Evolutionary conservation across 1,140 invertebrate species (phyloP).

Genomic region (Neodiprion fabricii): DNA sequence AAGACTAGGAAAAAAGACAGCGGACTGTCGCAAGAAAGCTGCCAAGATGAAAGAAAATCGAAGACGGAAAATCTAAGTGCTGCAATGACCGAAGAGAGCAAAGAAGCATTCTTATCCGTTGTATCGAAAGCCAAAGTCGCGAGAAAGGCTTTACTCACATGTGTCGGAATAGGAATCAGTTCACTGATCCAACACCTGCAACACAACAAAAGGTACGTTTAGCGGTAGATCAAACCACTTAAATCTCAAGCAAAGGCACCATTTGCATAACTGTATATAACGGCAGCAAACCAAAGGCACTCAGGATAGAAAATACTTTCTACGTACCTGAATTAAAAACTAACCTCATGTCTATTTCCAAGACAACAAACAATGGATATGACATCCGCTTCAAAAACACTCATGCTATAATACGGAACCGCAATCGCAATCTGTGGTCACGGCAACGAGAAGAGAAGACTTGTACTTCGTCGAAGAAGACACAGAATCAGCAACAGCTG

Average conservation of each 20-base stretch:
- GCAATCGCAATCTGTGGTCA: neutral
- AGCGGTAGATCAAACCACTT: slow-evolving; percentile 20
- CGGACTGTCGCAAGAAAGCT: neutral
- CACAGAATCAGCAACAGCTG: no score
- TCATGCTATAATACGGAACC: slow-evolving; percentile 10
- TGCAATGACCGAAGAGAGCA: slow-evolving; percentile 7
- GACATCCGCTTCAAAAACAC: slow-evolving; percentile 13
- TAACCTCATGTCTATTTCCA: slow-evolving; percentile 25
- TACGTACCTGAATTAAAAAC: slow-evolving; percentile 25
- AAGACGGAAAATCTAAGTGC: neutral
- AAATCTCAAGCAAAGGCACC: slow-evolving; percentile 16
- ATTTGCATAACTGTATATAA: slow-evolving; percentile 8
- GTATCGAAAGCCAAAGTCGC: slow-evolving; percentile 14
- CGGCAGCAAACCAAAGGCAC: slow-evolving; percentile 1
- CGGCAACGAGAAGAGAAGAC: slow-evolving; percentile 4
- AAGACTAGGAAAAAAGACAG: neutral
- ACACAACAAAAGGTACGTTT: slow-evolving; percentile 14
- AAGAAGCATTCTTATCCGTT: slow-evolving; percentile 15
- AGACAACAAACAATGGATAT: slow-evolving; percentile 13
- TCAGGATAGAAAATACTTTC: slow-evolving; percentile 21
- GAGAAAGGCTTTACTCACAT: slow-evolving; percentile 16
- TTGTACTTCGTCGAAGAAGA: slow-evolving; percentile 19
- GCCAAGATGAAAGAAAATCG: neutral
- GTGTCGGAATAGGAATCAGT: slow-evolving; percentile 18
- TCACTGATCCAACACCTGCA: slow-evolving; percentile 11